phyloP scores from a whole-genome alignment of 2,113 vertebrate species.

The Sorex fumeus region DNA sequence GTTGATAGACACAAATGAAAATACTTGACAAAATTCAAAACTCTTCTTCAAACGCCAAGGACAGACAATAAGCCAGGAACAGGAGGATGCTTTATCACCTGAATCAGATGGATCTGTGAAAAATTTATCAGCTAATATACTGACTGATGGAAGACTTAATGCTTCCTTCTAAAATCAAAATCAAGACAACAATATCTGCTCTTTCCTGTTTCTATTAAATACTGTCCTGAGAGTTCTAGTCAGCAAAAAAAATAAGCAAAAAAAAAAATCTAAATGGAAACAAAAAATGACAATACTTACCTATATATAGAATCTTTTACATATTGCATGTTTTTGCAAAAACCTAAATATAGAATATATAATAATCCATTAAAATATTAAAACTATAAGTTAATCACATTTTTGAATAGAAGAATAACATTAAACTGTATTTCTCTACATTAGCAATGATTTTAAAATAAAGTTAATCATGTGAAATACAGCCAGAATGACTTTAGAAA shows the following conservation, averaged over 20 bases:
- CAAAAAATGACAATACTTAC: not conserved
- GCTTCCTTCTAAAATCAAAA: not conserved
- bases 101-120: not conserved
- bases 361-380: not conserved
- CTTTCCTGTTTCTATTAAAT: not conserved
- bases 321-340: not conserved
- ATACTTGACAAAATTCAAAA: slow-evolving; percentile 11
- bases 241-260: not conserved
- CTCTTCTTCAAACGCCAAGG: not conserved
- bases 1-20: not conserved
- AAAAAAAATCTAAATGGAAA: not conserved
- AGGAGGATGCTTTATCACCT: not conserved
- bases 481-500: not conserved
- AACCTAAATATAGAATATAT: not conserved
- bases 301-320: not conserved
- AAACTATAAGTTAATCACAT: slow-evolving; percentile 14
- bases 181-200: not conserved
- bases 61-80: not conserved
- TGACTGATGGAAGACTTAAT: not conserved
- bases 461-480: not conserved
- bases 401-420: slow-evolving; percentile 8
- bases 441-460: not conserved
- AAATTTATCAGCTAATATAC: not conserved
- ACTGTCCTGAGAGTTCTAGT: not conserved
- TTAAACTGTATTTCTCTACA: not conserved